These are phyloP conservation scores for Leptinotarsa peninsularis DNA, from an alignment of 2,888 invertebrate genomes.

Conservation along the genomic window DNA sequence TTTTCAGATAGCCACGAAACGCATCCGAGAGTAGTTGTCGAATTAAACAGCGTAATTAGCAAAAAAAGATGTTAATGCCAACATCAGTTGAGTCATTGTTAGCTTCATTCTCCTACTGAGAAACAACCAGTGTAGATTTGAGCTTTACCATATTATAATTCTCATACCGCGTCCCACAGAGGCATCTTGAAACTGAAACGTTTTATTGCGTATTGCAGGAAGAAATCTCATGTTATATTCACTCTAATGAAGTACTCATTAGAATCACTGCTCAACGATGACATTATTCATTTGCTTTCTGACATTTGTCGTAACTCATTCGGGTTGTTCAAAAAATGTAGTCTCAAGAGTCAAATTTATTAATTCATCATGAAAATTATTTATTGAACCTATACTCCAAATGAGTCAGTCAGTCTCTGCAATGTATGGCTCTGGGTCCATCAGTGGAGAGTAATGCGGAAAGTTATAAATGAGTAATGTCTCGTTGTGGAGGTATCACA, in stretches of 20 bases:
- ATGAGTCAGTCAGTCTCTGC: too few relatives aligned
- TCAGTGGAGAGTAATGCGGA: too few relatives aligned
- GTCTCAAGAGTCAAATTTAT: too few relatives aligned
- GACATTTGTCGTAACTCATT: too few relatives aligned
- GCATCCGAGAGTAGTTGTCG: not conserved
- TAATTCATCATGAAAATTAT: too few relatives aligned
- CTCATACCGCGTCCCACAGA: not conserved
- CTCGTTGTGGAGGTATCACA: too few relatives aligned
- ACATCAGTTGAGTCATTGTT: slow-evolving; percentile 1
- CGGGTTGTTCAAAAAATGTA: too few relatives aligned
- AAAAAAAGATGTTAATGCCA: not conserved
- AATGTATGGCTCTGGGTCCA: too few relatives aligned
- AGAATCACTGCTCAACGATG: slow-evolving; percentile 17
- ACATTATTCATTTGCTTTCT: not conserved
- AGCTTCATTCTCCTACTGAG: slow-evolving; percentile 4
- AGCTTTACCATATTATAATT: slow-evolving; percentile 2
- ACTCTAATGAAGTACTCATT: slow-evolving; percentile 7
- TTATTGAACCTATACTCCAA: too few relatives aligned
- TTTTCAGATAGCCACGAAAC: not conserved
- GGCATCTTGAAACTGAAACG: slow-evolving; percentile 1
- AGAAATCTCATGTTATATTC: not conserved
- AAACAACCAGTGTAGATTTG: slow-evolving; percentile 15
- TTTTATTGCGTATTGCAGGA: not conserved
- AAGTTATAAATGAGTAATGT: too few relatives aligned
- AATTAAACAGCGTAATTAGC: slow-evolving; percentile 12